Evolutionary conservation across 1,140 invertebrate genomes (phyloP), one percentile per base, ranked within the genome.

Genomic region (Aphaenogaster rudis): DNA sequence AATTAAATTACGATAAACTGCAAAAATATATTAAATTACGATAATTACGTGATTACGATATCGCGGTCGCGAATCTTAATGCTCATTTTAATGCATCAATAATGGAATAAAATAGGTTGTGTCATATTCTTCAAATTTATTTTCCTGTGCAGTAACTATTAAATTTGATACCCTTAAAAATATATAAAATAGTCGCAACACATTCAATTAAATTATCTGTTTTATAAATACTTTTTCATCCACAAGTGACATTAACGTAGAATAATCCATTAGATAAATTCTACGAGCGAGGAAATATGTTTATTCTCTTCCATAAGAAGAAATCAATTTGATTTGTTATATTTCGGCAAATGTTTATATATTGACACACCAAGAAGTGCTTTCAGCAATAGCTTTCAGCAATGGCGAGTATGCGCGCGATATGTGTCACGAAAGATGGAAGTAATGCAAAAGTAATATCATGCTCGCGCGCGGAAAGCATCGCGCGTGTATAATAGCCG

Each of bases 401-500:
- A 39, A 63, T 88, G 57, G 66, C 88, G 57, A 78, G 39, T 78
- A 79, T 66, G 63, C 64, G 54, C 63, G 66, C 9, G n/a, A 54
- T 81, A 69, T 8, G 50, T 21, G 66, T 45, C 21, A 13, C 59
- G 66, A 33, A 90, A 71, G 57, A 86, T 77, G 52, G 77, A 66
- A 87, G 87, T 92, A 88, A 92, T 84, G 88, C 86, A 72, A 89
- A 88, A 92, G 91, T 90, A 92, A 92, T 88, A 89, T 89, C 71
- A 64, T 36, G 48, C 82, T 87, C 17, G 61, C 36, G 48, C 82
- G 86, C 17, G 61, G 48, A 59, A 48, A 66, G 76, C 71, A 76
- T 80, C 61, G 66, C 13, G 66, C 45, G 21, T 11, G 45, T 87
- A 71, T 80, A 88, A 89, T 80, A 74, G 69, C 21, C 15, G 54